Percentiles rank a stretch among this genome's conserved stretches.
phyloP scores from a whole-genome alignment of 1,140 invertebrate genomes.

The Drosophila equinoxialis region DNA sequence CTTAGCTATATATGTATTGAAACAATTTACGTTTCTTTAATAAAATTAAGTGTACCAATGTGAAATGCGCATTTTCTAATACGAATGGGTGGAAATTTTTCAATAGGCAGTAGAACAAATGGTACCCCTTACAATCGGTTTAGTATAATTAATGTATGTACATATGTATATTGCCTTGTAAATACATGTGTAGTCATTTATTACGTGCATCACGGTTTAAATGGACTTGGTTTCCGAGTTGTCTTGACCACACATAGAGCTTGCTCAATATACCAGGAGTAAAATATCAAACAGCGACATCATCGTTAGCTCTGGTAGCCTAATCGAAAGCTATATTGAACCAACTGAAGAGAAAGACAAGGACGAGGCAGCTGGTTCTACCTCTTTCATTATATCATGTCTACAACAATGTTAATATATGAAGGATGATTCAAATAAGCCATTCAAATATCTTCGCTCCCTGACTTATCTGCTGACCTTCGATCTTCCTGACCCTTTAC shows the following conservation, averaged over 20 bases:
- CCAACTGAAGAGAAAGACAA: slow-evolving; percentile 24
- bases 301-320: slow-evolving; percentile 71
- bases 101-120: too few relatives aligned
- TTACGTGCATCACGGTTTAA: too few relatives aligned
- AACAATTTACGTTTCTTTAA: slow-evolving; percentile 8
- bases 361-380: slow-evolving; percentile 21
- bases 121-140: too few relatives aligned
- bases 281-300: slow-evolving; percentile 62
- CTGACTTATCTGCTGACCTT: slow-evolving; percentile 74
- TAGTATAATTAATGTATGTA: too few relatives aligned
- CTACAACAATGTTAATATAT: slow-evolving; percentile 61
- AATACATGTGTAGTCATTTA: too few relatives aligned
- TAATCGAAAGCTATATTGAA: slow-evolving; percentile 51
- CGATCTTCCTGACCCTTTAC: slow-evolving; percentile 24
- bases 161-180: too few relatives aligned
- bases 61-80: slow-evolving; percentile 3
- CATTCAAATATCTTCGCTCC: slow-evolving; percentile 37
- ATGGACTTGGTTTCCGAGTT: not conserved
- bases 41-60: slow-evolving; percentile 13
- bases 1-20: slow-evolving; percentile 1
- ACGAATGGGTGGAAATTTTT: not conserved
- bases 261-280: slow-evolving; percentile 68
- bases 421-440: slow-evolving; percentile 11
- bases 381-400: slow-evolving; percentile 42
- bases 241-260: slow-evolving; percentile 32